These are phyloP conservation scores for Thumatha senex DNA, from an alignment of 2,888 invertebrate species.

Conservation along the genomic window DNA sequence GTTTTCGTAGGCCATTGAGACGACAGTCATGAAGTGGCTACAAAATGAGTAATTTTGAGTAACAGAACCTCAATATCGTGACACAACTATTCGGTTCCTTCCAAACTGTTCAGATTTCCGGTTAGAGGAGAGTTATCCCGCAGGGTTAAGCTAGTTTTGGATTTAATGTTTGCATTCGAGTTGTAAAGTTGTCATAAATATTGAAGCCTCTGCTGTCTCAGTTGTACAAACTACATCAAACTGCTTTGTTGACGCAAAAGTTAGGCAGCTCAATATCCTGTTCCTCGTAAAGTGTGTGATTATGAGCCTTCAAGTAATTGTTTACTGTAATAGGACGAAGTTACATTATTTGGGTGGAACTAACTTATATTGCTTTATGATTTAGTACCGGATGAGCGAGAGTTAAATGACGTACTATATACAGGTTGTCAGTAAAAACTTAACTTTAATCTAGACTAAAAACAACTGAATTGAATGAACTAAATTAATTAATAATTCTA, in stretches of 20 bases:
- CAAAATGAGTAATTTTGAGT: no score
- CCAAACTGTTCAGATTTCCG: slow-evolving; percentile 69
- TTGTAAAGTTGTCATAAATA: slow-evolving; percentile 73
- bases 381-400: not conserved
- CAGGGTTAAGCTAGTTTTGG: slow-evolving; percentile 72
- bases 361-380: slow-evolving; percentile 7
- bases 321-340: slow-evolving; percentile 42
- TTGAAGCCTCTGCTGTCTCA: slow-evolving; percentile 63
- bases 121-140: slow-evolving; percentile 58
- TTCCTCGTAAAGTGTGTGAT: slow-evolving; percentile 50
- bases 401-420: no score
- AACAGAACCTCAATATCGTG: slow-evolving; percentile 38
- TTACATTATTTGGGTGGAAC: slow-evolving; percentile 17
- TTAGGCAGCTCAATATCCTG: slow-evolving; percentile 66
- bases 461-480: no score
- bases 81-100: slow-evolving; percentile 57
- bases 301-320: slow-evolving; percentile 52
- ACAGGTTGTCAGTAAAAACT: no score
- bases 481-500: no score
- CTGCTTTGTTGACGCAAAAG: slow-evolving; percentile 69
- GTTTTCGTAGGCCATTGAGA: not conserved
- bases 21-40: slow-evolving; percentile 14
- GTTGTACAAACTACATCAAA: slow-evolving; percentile 68
- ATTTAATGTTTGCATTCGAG: slow-evolving; percentile 71
- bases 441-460: no score